Percentiles rank a stretch among this genome's conserved stretches.
These are phyloP conservation scores for Turnix velox DNA, from an alignment of 2,113 vertebrate species.

Conservation along the genomic window DNA sequence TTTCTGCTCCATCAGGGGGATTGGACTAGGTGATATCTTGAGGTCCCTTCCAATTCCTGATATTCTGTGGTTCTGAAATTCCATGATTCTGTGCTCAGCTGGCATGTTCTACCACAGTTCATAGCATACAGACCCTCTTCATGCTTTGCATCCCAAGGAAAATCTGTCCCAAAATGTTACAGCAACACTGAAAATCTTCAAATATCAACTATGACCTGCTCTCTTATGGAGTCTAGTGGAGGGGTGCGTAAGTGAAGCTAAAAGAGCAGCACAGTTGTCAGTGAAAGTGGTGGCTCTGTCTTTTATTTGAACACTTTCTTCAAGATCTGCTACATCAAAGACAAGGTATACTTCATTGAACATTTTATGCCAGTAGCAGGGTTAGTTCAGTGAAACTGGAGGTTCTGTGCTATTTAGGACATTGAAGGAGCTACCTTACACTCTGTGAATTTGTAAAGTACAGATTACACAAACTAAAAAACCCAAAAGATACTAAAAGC, in stretches of 20 bases:
- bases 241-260: neutral
- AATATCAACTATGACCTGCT: neutral
- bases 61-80: too few relatives aligned
- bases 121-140: neutral
- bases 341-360: neutral
- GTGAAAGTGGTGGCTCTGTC: neutral
- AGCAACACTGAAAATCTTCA: neutral
- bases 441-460: neutral
- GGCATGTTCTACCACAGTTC: neutral
- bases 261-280: neutral
- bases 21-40: too few relatives aligned
- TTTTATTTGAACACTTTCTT: neutral
- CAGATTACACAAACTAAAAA: neutral
- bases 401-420: neutral
- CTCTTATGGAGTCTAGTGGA: neutral
- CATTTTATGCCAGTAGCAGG: neutral
- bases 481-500: neutral
- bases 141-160: neutral
- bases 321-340: rapidly evolving
- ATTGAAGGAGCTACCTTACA: neutral
- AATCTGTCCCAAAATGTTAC: neutral
- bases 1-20: too few relatives aligned
- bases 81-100: neutral
- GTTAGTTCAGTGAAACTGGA: neutral
- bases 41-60: too few relatives aligned